phyloP scores from a whole-genome alignment of 2,888 invertebrate genomes.

The Drosophila atripex region DNA sequence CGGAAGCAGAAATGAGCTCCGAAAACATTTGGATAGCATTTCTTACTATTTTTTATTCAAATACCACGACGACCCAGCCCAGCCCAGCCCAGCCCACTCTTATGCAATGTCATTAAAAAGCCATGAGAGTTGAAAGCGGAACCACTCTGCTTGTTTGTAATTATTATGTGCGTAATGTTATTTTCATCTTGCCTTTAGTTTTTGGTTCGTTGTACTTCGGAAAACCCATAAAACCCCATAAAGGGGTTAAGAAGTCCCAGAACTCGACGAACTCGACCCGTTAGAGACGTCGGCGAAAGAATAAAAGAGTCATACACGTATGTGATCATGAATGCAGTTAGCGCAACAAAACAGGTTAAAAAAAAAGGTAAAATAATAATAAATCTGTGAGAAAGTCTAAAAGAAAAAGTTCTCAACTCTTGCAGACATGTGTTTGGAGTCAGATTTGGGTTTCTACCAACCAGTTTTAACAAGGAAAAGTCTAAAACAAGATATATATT shows the following conservation, averaged over 20 bases:
- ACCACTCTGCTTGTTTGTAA: conserved; percentile 22
- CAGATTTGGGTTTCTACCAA: too few species aligned
- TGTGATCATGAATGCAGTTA: conserved; percentile 37
- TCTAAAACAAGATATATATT: too few species aligned
- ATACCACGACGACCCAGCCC: background rate
- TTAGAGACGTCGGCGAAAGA: conserved; percentile 39
- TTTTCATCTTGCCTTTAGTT: background rate
- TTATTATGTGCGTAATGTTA: conserved; percentile 38
- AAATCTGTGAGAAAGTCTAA: conserved; percentile 3
- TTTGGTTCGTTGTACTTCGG: background rate
- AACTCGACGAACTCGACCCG: conserved; percentile 30
- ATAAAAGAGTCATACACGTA: conserved; percentile 12
- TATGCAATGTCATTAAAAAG: conserved; percentile 40
- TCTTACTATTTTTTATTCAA: conserved; percentile 22
- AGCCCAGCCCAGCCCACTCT: too few species aligned
- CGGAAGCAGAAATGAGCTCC: conserved; percentile 36
- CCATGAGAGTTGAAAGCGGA: conserved; percentile 19
- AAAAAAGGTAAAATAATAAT: too few species aligned
- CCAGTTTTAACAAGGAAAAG: too few species aligned
- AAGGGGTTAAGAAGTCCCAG: conserved; percentile 42
- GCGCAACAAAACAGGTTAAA: conserved; percentile 30
- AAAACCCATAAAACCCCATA: conserved; percentile 20
- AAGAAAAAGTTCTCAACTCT: conserved; percentile 1
- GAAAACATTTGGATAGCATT: conserved; percentile 32
- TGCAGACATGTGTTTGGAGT: too few species aligned